Conservation (phyloP, 2,113 vertebrate genomes). For the Thamnophis sirtalis region DNA sequence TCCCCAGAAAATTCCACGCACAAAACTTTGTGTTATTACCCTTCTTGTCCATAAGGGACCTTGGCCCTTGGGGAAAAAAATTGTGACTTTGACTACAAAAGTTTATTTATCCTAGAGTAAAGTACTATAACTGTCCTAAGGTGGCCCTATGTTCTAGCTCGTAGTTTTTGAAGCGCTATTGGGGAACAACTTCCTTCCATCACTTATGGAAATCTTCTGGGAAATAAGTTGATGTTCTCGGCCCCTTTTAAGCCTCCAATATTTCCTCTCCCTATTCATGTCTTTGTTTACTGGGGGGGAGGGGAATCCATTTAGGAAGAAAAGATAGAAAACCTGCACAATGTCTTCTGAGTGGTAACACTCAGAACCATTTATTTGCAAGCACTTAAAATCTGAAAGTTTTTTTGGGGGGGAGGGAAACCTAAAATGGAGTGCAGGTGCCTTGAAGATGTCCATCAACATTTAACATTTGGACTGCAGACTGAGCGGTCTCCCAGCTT, state of each 20-base stretch:
- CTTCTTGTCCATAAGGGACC: neutral
- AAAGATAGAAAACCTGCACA: neutral
- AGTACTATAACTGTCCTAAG: neutral
- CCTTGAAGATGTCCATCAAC: neutral
- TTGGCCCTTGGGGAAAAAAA: neutral
- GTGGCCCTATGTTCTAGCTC: neutral
- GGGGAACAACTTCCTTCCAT: neutral
- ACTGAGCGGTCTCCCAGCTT: neutral
- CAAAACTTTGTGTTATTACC: neutral
- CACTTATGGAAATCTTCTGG: neutral
- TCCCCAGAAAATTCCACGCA: neutral
- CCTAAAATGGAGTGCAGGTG: neutral
- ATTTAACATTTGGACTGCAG: neutral
- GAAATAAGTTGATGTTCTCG: neutral
- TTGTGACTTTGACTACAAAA: neutral
- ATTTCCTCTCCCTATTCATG: neutral
- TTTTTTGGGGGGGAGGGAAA: fast-evolving
- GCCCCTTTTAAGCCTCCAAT: neutral
- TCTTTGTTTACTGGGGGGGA: neutral
- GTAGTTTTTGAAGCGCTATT: neutral
- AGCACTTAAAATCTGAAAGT: neutral
- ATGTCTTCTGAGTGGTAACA: neutral
- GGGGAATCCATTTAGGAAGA: neutral
- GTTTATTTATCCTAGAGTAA: neutral
- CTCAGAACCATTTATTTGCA: neutral